Percentiles rank a stretch among this genome's conserved stretches.
Conservation (phyloP, 2,888 invertebrate genomes). For the Ctenicera cuprea region DNA sequence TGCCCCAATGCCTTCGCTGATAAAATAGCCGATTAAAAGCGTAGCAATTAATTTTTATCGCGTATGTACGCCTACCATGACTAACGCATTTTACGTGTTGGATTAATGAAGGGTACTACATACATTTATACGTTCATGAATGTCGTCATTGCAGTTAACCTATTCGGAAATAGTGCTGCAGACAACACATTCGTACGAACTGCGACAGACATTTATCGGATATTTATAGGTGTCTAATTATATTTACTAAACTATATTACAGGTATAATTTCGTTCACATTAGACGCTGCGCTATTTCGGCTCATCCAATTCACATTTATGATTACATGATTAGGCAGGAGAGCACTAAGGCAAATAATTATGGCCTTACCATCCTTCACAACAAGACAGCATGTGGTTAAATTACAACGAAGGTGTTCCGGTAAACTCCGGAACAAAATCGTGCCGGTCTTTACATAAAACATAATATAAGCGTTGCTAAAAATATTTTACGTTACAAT, state of each 20-base stretch:
- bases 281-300: constrained; percentile 22
- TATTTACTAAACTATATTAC: constrained; percentile 34
- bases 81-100: too few relatives aligned
- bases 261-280: constrained; percentile 32
- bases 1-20: too few relatives aligned
- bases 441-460: background rate
- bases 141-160: constrained; percentile 17
- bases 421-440: background rate
- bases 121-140: background rate
- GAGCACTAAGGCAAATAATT: background rate
- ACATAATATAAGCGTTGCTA: too few relatives aligned
- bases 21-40: too few relatives aligned
- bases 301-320: constrained; percentile 6
- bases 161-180: constrained; percentile 11
- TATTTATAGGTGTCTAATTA: constrained; percentile 41
- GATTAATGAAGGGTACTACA: too few relatives aligned
- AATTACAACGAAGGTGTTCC: background rate
- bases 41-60: too few relatives aligned
- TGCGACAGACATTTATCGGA: constrained; percentile 28
- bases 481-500: too few relatives aligned
- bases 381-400: constrained; percentile 8
- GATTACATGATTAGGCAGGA: background rate
- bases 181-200: constrained; percentile 10
- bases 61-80: too few relatives aligned
- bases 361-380: background rate